Evolutionary conservation across 2,888 invertebrate genomes (phyloP).

Genomic region (Cloeon dipterum): DNA sequence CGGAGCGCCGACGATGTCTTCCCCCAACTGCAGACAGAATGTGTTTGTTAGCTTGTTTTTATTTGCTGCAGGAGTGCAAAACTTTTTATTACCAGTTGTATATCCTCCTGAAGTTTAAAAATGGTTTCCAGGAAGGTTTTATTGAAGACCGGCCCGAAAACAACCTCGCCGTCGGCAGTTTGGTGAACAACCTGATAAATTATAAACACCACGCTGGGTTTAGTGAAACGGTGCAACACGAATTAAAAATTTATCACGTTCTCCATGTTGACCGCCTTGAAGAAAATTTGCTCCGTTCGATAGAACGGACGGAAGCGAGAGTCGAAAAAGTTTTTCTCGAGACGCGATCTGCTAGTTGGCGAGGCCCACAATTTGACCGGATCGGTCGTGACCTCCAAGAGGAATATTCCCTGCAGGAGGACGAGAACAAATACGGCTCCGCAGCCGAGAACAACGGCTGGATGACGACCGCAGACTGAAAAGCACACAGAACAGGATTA

Average conservation of each 20-base stretch:
- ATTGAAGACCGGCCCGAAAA: conserved; percentile 63
- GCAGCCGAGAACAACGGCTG: conserved; percentile 35
- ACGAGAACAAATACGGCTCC: conserved; percentile 34
- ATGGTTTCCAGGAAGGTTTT: conserved; percentile 49
- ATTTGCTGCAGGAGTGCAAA: too few relatives aligned
- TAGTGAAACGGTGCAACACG: background rate
- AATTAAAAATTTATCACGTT: conserved; percentile 19
- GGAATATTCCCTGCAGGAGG: conserved; percentile 40
- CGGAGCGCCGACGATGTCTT: conserved; percentile 27
- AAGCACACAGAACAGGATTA: conserved; percentile 9
- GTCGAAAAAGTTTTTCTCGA: conserved; percentile 75
- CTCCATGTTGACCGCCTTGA: conserved; percentile 35
- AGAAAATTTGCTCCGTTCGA: conserved; percentile 69
- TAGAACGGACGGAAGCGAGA: conserved; percentile 71
- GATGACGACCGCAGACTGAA: conserved; percentile 41
- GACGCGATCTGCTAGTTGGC: conserved; percentile 49
- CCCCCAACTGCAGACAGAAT: conserved; percentile 20
- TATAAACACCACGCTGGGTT: background rate
- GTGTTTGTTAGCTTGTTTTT: background rate
- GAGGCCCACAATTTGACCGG: conserved; percentile 90
- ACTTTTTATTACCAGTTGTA: conserved; percentile 34
- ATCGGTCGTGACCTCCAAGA: conserved; percentile 53
- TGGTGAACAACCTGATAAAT: conserved; percentile 1
- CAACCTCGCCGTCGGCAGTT: conserved; percentile 9
- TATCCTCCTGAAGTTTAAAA: conserved; percentile 38